A percentile compares a stretch with the other conserved stretches of the same genome.
Conservation (phyloP, 1,140 invertebrate genomes). For the Hetaerina americana region DNA sequence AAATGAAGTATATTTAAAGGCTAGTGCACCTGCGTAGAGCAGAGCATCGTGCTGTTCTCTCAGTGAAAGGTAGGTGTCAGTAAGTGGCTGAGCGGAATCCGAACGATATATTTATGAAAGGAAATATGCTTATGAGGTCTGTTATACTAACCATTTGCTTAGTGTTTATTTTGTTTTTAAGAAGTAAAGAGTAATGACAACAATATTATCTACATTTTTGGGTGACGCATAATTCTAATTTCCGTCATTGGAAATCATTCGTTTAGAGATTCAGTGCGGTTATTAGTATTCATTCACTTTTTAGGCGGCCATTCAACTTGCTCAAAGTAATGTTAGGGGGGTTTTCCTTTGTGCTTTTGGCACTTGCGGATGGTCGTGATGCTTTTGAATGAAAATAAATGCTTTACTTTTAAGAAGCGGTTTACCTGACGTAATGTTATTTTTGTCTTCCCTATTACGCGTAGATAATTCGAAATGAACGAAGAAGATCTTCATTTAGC, state of each 20-base stretch:
- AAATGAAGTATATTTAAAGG: conserved; percentile 1
- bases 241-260: too few relatives aligned
- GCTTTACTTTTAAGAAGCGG: neutral
- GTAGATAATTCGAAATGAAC: conserved; percentile 34
- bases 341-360: too few relatives aligned
- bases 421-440: neutral
- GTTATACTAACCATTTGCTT: too few relatives aligned
- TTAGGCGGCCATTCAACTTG: neutral
- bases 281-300: neutral
- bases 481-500: conserved; percentile 51
- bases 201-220: too few relatives aligned
- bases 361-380: too few relatives aligned
- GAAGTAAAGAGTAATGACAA: too few relatives aligned
- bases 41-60: neutral
- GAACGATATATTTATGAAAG: neutral
- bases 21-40: neutral
- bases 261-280: too few relatives aligned
- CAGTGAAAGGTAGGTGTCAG: neutral
- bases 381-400: neutral
- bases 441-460: neutral
- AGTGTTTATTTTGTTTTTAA: too few relatives aligned
- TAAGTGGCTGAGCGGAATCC: neutral
- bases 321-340: neutral
- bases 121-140: too few relatives aligned
- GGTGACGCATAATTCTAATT: too few relatives aligned